Evolutionary conservation across 2,888 invertebrate genomes (phyloP).

Genomic region (Mimas tiliae): DNA sequence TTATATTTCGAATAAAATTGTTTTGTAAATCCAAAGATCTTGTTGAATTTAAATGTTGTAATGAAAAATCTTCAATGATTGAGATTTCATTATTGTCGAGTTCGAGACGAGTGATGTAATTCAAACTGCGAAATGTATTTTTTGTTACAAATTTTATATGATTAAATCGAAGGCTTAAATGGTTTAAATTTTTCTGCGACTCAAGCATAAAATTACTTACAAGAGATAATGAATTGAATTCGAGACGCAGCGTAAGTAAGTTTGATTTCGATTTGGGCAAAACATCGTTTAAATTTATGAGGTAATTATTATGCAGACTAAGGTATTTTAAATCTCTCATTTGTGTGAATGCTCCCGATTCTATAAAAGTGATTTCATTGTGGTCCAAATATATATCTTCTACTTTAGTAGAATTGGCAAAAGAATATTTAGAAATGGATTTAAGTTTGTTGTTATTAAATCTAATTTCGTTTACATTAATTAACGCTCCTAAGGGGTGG

Average conservation of each 20-base stretch:
- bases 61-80: conserved; percentile 91
- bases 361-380: conserved; percentile 92
- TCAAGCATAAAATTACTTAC: conserved; percentile 90
- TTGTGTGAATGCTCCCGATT: conserved; percentile 90
- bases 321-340: conserved; percentile 91
- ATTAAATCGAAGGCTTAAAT: conserved; percentile 93
- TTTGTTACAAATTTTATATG: conserved; percentile 88
- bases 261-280: conserved; percentile 89
- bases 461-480: conserved; percentile 90
- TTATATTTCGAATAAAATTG: conserved; percentile 89
- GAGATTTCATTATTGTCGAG: conserved; percentile 92
- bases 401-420: conserved; percentile 89
- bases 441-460: conserved; percentile 93
- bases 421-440: conserved; percentile 89
- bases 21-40: conserved; percentile 91
- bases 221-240: conserved; percentile 89
- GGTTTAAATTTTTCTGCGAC: conserved; percentile 91
- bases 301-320: conserved; percentile 91
- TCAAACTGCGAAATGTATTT: conserved; percentile 89
- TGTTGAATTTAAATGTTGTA: conserved; percentile 89
- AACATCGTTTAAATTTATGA: conserved; percentile 91
- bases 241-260: conserved; percentile 90
- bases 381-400: conserved; percentile 94
- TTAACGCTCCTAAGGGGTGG: conserved; percentile 90
- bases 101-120: conserved; percentile 90